Conservation (phyloP, 2,888 invertebrate genomes). For the Napeogenes sylphis region DNA sequence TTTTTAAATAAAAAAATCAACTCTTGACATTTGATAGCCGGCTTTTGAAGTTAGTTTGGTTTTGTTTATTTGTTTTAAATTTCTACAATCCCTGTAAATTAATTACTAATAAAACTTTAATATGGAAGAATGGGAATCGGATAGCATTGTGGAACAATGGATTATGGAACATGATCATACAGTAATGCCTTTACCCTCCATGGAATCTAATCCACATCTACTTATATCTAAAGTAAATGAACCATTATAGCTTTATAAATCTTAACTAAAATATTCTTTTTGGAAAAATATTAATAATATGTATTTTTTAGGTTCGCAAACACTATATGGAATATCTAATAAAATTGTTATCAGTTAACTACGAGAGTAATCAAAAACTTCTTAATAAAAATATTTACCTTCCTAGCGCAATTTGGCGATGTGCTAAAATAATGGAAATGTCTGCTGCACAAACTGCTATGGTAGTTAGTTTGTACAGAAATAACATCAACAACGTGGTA, state of each 20-base stretch:
- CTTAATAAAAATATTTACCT: constrained; percentile 62
- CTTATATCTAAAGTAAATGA: constrained; percentile 64
- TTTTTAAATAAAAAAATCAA: background rate
- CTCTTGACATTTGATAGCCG: background rate
- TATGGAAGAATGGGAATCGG: constrained; percentile 39
- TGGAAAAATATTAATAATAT: constrained; percentile 9
- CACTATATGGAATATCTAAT: constrained; percentile 69
- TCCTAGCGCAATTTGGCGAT: constrained; percentile 71
- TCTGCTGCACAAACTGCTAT: constrained; percentile 65
- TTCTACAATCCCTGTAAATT: background rate
- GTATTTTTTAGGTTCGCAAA: constrained; percentile 59
- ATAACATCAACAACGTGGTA: constrained; percentile 59
- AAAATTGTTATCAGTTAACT: constrained; percentile 60
- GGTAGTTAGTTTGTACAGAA: constrained; percentile 66
- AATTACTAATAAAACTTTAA: background rate
- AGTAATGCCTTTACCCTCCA: constrained; percentile 56
- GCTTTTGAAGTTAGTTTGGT: constrained; percentile 7
- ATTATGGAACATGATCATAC: constrained; percentile 55
- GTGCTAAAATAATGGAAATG: constrained; percentile 66
- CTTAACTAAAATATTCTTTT: constrained; percentile 7
- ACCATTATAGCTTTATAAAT: constrained; percentile 7
- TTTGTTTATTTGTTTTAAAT: constrained; percentile 9
- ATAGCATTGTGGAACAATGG: constrained; percentile 48
- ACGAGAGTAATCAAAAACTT: constrained; percentile 62
- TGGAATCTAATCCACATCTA: constrained; percentile 63